Conservation (phyloP, 2,113 vertebrate species). For the Pelusios castaneus region DNA sequence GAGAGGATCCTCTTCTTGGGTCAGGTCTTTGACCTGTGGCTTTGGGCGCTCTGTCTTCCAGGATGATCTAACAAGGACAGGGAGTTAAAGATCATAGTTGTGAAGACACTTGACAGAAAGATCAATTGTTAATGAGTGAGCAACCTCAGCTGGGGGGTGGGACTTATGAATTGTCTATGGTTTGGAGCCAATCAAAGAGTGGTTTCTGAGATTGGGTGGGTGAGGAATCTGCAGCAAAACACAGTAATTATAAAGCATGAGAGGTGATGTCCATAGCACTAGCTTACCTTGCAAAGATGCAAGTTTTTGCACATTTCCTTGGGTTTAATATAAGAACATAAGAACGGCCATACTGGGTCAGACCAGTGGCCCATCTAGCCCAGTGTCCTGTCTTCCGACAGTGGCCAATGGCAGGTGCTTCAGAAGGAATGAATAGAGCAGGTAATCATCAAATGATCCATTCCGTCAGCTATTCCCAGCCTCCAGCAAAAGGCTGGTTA, state of each 20-base stretch:
- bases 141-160: fast-evolving
- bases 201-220: not conserved
- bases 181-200: not conserved
- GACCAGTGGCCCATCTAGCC: no score
- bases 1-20: constrained; percentile 77
- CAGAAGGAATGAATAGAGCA: no score
- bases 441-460: no score
- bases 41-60: constrained; percentile 96
- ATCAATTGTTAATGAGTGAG: fast-evolving
- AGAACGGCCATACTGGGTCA: no score
- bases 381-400: no score
- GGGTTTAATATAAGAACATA: no score
- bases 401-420: no score
- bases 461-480: no score
- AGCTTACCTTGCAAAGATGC: fast-evolving
- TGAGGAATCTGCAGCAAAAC: not conserved
- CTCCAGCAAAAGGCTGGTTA: no score
- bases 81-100: fast-evolving
- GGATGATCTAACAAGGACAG: constrained; percentile 80
- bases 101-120: not conserved
- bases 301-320: fast-evolving
- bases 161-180: not conserved
- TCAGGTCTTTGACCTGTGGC: constrained; percentile 73
- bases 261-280: fast-evolving
- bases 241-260: fast-evolving